A percentile compares a stretch with the other conserved stretches of the same genome.
Evolutionary conservation across 1,140 invertebrate species (phyloP).

Genomic region (Diorhabda elongata): DNA sequence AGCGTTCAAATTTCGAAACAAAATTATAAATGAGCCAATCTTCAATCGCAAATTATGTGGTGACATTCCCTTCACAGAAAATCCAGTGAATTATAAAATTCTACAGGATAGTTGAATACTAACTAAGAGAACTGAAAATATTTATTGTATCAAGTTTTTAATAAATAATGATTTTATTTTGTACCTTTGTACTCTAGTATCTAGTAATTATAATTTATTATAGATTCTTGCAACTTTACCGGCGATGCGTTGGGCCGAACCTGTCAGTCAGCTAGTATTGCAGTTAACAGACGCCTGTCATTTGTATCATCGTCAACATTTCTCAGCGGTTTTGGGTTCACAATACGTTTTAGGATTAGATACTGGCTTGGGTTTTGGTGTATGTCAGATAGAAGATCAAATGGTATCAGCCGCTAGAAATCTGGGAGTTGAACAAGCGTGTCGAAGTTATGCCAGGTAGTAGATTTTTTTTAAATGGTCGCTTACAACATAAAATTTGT

Average conservation of each 20-base stretch:
- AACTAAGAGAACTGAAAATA: no score
- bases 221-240: conserved; percentile 60
- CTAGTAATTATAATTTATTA: neutral
- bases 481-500: conserved; percentile 32
- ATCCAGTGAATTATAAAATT: no score
- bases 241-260: conserved; percentile 67
- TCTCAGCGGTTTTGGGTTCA: conserved; percentile 58
- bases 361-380: conserved; percentile 62
- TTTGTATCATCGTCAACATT: conserved; percentile 58
- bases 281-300: conserved; percentile 64
- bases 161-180: no score
- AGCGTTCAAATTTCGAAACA: no score
- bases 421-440: conserved; percentile 66
- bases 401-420: conserved; percentile 60
- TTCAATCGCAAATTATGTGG: no score
- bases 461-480: conserved; percentile 19
- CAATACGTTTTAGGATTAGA: conserved; percentile 62
- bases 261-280: conserved; percentile 61
- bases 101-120: no score
- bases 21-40: no score
- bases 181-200: no score
- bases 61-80: no score
- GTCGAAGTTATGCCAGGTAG: conserved; percentile 57
- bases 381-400: conserved; percentile 62
- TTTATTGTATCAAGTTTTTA: no score